Percentiles rank a stretch among this genome's conserved stretches.
Evolutionary conservation across 64 coral and sea anemone genomes (phyloP).

Genomic region (Trachythela sp.): DNA sequence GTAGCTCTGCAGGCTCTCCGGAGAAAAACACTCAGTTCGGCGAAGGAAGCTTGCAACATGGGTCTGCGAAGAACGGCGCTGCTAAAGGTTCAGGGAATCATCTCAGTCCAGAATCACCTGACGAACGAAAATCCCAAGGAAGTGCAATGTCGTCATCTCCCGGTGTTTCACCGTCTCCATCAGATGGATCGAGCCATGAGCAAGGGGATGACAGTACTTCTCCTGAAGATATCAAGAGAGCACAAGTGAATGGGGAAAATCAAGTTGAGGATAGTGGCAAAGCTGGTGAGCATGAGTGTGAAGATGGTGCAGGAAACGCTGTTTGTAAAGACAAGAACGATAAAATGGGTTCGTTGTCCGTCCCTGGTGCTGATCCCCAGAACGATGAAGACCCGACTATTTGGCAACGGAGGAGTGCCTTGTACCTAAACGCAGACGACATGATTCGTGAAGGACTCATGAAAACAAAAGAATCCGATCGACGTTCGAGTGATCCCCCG

Average conservation of each 20-base stretch:
- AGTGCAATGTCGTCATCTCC: neutral
- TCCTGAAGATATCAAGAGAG: neutral
- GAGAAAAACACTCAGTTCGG: neutral
- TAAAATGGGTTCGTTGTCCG: neutral
- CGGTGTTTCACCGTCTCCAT: neutral
- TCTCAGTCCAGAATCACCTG: neutral
- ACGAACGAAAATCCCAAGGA: neutral
- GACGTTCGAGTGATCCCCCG: neutral
- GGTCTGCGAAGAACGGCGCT: neutral
- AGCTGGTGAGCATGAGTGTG: no score
- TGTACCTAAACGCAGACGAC: neutral
- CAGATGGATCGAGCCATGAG: neutral
- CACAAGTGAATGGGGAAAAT: neutral
- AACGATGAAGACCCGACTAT: neutral
- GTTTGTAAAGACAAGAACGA: neutral
- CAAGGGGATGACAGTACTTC: neutral
- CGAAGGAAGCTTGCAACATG: neutral
- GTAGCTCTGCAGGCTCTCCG: neutral
- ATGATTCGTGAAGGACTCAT: neutral
- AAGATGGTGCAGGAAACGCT: neutral
- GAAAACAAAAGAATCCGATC: neutral
- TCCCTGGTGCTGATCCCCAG: neutral
- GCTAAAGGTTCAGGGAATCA: neutral
- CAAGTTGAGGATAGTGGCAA: neutral
- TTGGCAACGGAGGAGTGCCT: constrained; percentile 2